These are phyloP conservation scores for Sebastes cheni DNA, from an alignment of 2,797 vertebrate species.

Conservation along the genomic window DNA sequence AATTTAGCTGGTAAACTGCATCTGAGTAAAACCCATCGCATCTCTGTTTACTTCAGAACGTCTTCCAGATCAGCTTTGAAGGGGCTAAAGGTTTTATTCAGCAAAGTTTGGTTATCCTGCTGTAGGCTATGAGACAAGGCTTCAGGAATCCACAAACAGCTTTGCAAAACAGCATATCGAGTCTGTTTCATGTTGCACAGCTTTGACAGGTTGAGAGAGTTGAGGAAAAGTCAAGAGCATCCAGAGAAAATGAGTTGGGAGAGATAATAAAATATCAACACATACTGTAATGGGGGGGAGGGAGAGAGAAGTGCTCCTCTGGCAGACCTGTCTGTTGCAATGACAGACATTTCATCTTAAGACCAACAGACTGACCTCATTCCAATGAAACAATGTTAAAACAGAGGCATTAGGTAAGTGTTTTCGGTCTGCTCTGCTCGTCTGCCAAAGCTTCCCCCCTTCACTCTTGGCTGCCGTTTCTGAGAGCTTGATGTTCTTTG, in stretches of 20 bases:
- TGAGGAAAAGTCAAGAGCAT: slow-evolving; percentile 25
- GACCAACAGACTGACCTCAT: slow-evolving; percentile 53
- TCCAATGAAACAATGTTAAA: slow-evolving; percentile 59
- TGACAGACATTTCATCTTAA: slow-evolving; percentile 54
- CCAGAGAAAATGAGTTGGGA: slow-evolving; percentile 16
- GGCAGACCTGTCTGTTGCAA: slow-evolving; percentile 27
- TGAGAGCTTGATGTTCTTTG: slow-evolving; percentile 37
- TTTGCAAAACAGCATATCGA: slow-evolving; percentile 21
- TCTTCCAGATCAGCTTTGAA: not conserved
- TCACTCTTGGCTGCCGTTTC: slow-evolving; percentile 57
- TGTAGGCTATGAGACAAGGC: not conserved
- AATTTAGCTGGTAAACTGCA: not conserved
- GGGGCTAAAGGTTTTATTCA: not conserved
- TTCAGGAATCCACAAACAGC: slow-evolving; percentile 22
- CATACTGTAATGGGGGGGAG: not conserved
- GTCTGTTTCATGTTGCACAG: slow-evolving; percentile 38
- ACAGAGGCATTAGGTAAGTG: slow-evolving; percentile 62
- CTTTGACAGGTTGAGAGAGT: slow-evolving; percentile 26
- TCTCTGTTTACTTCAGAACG: not conserved
- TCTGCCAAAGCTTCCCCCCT: slow-evolving; percentile 51
- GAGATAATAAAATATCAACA: slow-evolving; percentile 26
- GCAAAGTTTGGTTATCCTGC: not conserved
- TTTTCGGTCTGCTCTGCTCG: slow-evolving; percentile 54
- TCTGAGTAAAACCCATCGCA: not conserved
- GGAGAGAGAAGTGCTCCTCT: not conserved